Evolutionary conservation across 2,888 invertebrate genomes (phyloP).

Genomic region (Hyposoter dolosus): DNA sequence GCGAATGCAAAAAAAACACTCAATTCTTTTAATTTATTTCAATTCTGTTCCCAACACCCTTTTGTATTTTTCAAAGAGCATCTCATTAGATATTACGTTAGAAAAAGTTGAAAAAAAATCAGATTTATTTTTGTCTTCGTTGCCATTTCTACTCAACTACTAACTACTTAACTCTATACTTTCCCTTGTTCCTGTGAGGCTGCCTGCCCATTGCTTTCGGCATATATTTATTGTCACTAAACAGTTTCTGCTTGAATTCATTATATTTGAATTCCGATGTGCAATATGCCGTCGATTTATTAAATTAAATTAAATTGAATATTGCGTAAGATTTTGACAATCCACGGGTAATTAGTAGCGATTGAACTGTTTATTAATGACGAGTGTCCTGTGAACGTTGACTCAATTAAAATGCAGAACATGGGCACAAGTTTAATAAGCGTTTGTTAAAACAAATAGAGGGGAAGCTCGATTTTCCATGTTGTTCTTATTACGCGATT

Average conservation of each 20-base stretch:
- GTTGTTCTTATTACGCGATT: constrained; percentile 13
- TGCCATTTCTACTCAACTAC: too few species aligned
- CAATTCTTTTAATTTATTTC: not conserved
- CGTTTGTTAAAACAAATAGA: not conserved
- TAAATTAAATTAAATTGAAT: not conserved
- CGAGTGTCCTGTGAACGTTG: not conserved
- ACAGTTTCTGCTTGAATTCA: too few species aligned
- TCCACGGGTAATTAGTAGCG: constrained; percentile 9
- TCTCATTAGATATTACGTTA: not conserved
- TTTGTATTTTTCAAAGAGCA: not conserved
- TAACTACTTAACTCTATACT: too few species aligned
- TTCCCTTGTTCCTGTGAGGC: too few species aligned
- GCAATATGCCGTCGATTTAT: not conserved
- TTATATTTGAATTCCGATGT: not conserved
- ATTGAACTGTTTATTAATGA: not conserved
- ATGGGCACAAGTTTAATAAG: constrained; percentile 8
- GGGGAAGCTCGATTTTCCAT: not conserved
- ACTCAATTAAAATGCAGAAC: not conserved
- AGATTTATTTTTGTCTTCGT: not conserved
- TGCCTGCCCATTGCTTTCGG: too few species aligned
- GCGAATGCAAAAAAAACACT: too few species aligned
- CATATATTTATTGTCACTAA: too few species aligned
- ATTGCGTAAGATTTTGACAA: not conserved
- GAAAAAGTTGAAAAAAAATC: not conserved
- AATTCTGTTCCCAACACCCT: not conserved